phyloP scores from a whole-genome alignment of 2,113 vertebrate genomes.

The Orycteropus afer region DNA sequence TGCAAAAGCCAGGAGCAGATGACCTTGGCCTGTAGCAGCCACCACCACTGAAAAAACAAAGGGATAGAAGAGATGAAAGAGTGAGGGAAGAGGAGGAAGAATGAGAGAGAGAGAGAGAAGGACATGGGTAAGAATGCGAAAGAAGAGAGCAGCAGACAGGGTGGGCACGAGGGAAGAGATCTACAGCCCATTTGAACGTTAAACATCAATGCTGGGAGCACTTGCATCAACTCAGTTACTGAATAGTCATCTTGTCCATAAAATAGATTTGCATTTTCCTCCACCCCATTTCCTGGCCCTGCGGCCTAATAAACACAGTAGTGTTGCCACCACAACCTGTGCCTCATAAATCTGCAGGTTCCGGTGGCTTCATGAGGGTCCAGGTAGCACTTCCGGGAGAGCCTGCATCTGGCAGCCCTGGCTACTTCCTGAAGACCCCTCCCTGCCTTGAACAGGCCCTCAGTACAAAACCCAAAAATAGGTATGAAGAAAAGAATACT shows the following conservation, averaged over 20 bases:
- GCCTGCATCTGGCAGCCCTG: background rate
- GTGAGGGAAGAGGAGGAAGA: too few relatives aligned
- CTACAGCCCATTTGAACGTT: background rate
- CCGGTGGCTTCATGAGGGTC: background rate
- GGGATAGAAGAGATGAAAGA: background rate
- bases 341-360: background rate
- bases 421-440: background rate
- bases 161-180: background rate
- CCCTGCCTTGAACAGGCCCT: background rate
- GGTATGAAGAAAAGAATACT: background rate
- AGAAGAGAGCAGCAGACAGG: background rate
- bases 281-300: background rate
- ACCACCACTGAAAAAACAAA: background rate
- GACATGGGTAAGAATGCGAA: too few relatives aligned
- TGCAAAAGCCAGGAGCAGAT: background rate
- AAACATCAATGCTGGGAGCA: background rate
- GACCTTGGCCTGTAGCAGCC: background rate
- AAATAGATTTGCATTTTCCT: background rate
- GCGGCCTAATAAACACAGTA: background rate
- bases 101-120: background rate
- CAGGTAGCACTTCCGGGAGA: background rate
- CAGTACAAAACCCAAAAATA: background rate
- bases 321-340: background rate
- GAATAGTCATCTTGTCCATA: slow-evolving; percentile 21
- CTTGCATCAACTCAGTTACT: slow-evolving; percentile 22